phyloP scores from a whole-genome alignment of 2,888 invertebrate species.

The Trichogramma dendrolimi region DNA sequence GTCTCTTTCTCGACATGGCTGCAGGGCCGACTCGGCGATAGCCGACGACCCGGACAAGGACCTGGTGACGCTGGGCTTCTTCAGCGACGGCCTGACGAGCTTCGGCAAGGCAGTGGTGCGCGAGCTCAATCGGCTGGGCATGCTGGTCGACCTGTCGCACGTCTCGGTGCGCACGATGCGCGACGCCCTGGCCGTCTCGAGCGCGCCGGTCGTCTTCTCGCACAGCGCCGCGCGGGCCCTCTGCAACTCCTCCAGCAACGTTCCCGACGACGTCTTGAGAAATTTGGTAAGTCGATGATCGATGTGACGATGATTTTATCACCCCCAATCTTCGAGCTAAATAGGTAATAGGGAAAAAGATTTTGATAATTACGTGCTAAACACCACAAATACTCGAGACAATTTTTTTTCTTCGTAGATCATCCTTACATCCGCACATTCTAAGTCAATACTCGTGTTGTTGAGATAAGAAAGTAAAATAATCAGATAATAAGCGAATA shows the following conservation, averaged over 20 bases:
- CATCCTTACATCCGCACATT: too few relatives aligned
- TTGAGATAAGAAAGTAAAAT: too few relatives aligned
- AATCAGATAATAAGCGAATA: too few relatives aligned
- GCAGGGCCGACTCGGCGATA: constrained; percentile 51
- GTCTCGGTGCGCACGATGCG: constrained; percentile 63
- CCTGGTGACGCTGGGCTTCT: constrained; percentile 43
- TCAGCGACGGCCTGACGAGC: constrained; percentile 45
- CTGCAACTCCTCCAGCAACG: constrained; percentile 61
- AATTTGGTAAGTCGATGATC: constrained; percentile 47
- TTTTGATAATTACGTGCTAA: too few relatives aligned
- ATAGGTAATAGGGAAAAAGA: too few relatives aligned
- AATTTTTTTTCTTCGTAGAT: too few relatives aligned
- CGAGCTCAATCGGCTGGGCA: constrained; percentile 68
- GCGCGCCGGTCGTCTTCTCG: constrained; percentile 64
- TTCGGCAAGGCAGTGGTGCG: constrained; percentile 59
- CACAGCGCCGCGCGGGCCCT: constrained; percentile 63
- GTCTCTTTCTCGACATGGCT: neutral
- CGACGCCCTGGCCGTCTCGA: constrained; percentile 58
- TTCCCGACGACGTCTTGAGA: constrained; percentile 58
- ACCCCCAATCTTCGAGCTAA: too few relatives aligned
- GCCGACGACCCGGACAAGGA: constrained; percentile 49
- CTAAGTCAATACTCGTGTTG: too few relatives aligned
- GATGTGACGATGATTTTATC: too few relatives aligned
- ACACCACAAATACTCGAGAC: too few relatives aligned
- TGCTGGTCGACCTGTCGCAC: constrained; percentile 66